A percentile compares a stretch with the other conserved stretches of the same genome.
Evolutionary conservation across 2,797 vertebrate species (phyloP).

Genomic region (Mus minutoides): DNA sequence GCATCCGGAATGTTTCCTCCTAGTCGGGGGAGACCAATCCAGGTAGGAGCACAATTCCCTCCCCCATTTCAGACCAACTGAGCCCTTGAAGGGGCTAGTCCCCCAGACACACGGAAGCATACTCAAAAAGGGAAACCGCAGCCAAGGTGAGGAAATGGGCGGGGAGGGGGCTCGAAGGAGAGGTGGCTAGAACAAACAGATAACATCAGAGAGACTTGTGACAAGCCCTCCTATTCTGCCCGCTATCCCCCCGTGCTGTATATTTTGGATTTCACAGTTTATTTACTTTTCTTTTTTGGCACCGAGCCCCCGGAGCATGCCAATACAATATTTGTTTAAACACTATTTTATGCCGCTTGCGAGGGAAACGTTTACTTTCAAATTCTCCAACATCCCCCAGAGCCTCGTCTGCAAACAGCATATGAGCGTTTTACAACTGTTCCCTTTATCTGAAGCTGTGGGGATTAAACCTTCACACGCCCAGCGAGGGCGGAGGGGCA

Average conservation of each 20-base stretch:
- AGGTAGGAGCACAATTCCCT: constrained; percentile 12
- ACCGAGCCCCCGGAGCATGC: constrained; percentile 84
- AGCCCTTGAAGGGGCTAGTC: constrained; percentile 50
- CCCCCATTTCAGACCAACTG: neutral
- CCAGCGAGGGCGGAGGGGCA: neutral
- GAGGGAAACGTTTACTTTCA: constrained; percentile 86
- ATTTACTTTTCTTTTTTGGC: constrained; percentile 90
- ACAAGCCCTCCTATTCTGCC: constrained; percentile 80
- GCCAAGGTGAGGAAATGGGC: constrained; percentile 60
- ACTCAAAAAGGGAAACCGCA: constrained; percentile 30
- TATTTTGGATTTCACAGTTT: constrained; percentile 90
- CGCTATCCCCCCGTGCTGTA: constrained; percentile 81
- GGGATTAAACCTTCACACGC: constrained; percentile 80
- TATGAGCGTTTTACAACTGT: constrained; percentile 85
- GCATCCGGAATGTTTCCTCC: neutral
- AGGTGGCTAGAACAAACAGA: constrained; percentile 84
- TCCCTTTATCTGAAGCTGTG: constrained; percentile 82
- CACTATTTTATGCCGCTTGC: constrained; percentile 86
- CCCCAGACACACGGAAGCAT: constrained; percentile 34
- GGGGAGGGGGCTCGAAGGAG: constrained; percentile 52
- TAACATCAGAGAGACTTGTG: constrained; percentile 78
- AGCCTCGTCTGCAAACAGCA: constrained; percentile 78
- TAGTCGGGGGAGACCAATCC: neutral
- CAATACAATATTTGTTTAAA: constrained; percentile 90
- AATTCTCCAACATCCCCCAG: constrained; percentile 86